phyloP scores from a whole-genome alignment of 2,113 vertebrate genomes.

The Maccullochella peelii region DNA sequence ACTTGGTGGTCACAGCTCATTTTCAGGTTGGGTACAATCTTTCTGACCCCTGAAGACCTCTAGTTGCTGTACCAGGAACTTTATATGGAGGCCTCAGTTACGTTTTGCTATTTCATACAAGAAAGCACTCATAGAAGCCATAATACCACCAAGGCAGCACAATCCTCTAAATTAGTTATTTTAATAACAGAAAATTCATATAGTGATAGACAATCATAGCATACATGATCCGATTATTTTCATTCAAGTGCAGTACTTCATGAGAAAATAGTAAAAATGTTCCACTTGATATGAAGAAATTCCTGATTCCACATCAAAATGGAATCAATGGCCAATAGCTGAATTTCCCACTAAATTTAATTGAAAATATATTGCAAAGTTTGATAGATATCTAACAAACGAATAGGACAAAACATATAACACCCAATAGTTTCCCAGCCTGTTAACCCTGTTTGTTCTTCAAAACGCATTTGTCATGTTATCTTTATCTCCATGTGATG shows the following conservation, averaged over 20 bases:
- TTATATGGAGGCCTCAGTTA: neutral
- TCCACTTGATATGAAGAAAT: neutral
- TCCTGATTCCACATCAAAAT: neutral
- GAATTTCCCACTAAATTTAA: neutral
- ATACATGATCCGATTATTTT: neutral
- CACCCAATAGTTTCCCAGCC: neutral
- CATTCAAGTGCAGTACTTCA: neutral
- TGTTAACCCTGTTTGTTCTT: neutral
- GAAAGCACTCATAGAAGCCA: no score
- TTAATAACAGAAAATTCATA: neutral
- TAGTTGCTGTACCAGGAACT: neutral
- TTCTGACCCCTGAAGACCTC: neutral
- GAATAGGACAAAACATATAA: neutral
- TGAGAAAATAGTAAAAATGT: neutral
- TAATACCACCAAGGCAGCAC: neutral
- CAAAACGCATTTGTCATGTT: slow-evolving; percentile 7
- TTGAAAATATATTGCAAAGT: neutral
- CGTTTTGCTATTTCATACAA: neutral
- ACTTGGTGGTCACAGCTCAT: no score
- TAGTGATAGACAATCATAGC: neutral
- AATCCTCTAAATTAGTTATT: neutral
- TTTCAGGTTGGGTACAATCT: neutral
- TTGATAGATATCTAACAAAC: neutral
- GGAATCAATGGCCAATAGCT: neutral
- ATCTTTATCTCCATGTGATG: neutral